A percentile compares a stretch with the other conserved stretches of the same genome.
phyloP scores from a whole-genome alignment of 2,797 vertebrate genomes.

The Pantherophis vulpinus region DNA sequence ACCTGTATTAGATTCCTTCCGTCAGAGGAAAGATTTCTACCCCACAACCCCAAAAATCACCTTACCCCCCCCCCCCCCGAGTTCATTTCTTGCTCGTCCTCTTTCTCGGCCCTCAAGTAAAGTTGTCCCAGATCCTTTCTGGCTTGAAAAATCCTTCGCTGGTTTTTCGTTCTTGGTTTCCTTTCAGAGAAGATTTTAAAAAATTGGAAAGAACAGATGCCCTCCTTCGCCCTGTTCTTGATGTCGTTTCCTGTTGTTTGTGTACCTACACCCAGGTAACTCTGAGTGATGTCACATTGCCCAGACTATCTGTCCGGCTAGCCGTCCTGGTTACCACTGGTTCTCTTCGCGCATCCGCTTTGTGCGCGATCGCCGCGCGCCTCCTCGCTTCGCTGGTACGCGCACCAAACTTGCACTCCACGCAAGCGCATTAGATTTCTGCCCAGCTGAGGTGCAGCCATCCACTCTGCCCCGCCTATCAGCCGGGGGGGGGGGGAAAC shows the following conservation, averaged over 20 bases:
- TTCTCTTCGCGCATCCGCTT: too few species aligned
- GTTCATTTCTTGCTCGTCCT: not conserved
- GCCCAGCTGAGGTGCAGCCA: too few species aligned
- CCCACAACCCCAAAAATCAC: not conserved
- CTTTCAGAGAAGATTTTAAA: not conserved
- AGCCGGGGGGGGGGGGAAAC: too few species aligned
- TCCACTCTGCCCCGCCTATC: too few species aligned
- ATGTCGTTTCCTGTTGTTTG: not conserved
- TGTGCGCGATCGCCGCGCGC: too few species aligned
- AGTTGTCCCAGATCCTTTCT: not conserved
- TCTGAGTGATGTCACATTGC: not conserved
- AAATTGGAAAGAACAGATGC: not conserved
- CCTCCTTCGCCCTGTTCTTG: not conserved
- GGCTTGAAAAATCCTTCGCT: not conserved
- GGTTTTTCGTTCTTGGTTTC: not conserved
- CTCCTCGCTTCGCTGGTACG: too few species aligned
- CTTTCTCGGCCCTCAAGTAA: not conserved
- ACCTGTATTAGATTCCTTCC: not conserved
- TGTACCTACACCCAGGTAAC: not conserved
- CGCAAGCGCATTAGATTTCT: too few species aligned
- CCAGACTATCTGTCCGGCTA: too few species aligned
- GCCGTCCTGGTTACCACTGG: not conserved
- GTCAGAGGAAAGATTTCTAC: not conserved
- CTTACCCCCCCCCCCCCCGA: rapidly evolving
- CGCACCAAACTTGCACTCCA: too few species aligned